Base-by-base conservation (phyloP, 2,888 invertebrate genomes). In the Metalampra italica region DNA sequence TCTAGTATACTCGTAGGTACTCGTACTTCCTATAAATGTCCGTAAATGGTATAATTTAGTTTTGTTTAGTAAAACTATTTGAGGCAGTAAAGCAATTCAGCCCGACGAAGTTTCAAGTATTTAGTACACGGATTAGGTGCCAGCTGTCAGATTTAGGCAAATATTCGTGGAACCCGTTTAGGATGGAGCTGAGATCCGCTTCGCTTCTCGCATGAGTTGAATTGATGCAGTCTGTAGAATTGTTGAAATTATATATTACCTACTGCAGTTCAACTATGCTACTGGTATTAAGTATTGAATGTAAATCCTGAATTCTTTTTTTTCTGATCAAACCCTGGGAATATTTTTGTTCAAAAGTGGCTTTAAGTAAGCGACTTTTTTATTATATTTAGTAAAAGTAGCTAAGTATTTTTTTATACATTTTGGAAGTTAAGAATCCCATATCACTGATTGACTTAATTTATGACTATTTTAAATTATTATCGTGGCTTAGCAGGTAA, bases 131-230 rank as follows among this genome's bases (percentile, higher is more conserved):
- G 69, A 78, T 78, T 79, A 77, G 64, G 65, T 68, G 66, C 76
- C 76, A 81, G 77, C 78, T 79, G 78, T 80, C 78, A 80, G 78
- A 78, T 78, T 78, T 77, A 69, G 71, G 75, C 76, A 77, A 81
- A 80, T 77, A 74, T 69, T 76, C 64, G 71, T 69, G 56, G 55
- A 55, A 59, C 62, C 43, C 64, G 68, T 68, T 68, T 60, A 62
- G 60, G 55, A 54, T 59, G 66, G 62, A 68, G 64, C 69, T 69
- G 60, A 56, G 60, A 67, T 64, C 57, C 69, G 72, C 71, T 78
- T 70, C 69, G 77, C 78, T 82, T 73, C 83, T 77, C 83, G 73
- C 77, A 79, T 84, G 84, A 86, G 72, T 80, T 79, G 77, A 80
- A 78, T 77, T 71, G 72, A 66, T 60, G 63, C 75, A 68, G 65